Evolutionary conservation across 2,113 vertebrate species (phyloP).

Genomic region (Thalassarche chlororhynchos): DNA sequence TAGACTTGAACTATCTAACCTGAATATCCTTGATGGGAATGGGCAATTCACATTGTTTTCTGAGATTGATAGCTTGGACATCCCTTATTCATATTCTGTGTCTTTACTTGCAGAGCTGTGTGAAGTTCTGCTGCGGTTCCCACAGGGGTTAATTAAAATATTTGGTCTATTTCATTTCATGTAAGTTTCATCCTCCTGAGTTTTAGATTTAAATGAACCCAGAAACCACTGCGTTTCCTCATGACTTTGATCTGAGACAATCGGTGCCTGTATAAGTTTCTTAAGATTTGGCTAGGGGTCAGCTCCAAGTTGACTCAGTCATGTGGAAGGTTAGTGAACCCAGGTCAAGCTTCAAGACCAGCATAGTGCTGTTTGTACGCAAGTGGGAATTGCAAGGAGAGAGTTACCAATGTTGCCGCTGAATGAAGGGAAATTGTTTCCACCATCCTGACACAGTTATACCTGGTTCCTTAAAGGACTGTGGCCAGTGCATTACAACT

Average conservation of each 20-base stretch:
- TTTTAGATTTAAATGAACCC: slow-evolving; percentile 1
- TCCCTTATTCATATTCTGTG: background rate
- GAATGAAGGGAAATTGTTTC: background rate
- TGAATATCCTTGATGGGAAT: background rate
- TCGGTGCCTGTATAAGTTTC: background rate
- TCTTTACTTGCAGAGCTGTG: background rate
- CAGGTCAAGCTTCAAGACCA: background rate
- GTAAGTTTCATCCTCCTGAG: background rate
- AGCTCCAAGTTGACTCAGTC: background rate
- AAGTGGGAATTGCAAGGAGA: background rate
- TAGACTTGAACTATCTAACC: background rate
- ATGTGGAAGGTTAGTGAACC: background rate
- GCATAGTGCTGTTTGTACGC: background rate
- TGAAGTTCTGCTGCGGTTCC: slow-evolving; percentile 3
- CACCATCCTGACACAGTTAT: background rate
- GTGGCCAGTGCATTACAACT: background rate
- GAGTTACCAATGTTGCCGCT: background rate
- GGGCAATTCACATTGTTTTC: background rate
- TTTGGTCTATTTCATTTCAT: slow-evolving; percentile 29
- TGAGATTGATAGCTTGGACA: background rate
- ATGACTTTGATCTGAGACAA: background rate
- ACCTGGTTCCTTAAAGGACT: background rate
- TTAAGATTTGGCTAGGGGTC: background rate
- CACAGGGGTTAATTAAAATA: slow-evolving; percentile 37
- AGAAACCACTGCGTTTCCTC: background rate